Base-by-base conservation (phyloP, 2,888 invertebrate species). In the Stenichneumon culpator region DNA sequence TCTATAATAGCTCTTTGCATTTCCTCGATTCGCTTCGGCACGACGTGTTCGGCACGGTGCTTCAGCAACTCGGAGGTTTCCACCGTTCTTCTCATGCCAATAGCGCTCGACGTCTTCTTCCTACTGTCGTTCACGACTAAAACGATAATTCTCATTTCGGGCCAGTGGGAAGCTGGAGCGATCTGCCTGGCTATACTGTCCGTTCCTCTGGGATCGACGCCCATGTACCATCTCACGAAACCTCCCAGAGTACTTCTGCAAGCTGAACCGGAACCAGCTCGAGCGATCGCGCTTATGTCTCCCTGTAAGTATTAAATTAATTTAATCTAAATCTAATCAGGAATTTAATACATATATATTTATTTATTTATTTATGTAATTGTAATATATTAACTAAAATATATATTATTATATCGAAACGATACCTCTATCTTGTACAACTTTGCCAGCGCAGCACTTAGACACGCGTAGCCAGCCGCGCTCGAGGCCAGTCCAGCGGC, bases 401-500 rank as follows among this genome's bases (percentile, higher is more conserved):
- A 25, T 39, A 32, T 16, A 14, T 36, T 52, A 28, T 28, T 32
- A 32, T 32, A 7, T 32, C 32, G 7, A 2, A 3, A 0, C 22
- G 6, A 19, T 88, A 96, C 96, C 95, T 90, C 94, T 0, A 98
- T 94, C 86, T 96, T 96, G 92, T 97, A 98, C 0, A 98, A 94
- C 88, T 96, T 95, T 0, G 98, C 97, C 79, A 99, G 94, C 0
- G 98, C 96, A 67, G 88, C 82, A 60, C 91, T 91, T 4, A 99
- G 94, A 93, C 99, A 99, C 2, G 99, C 99, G 94, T 99, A 99
- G 3, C 99, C 99, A 57, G 99, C 99, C 36, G 99, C 99, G 81
- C 99, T 99, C 0, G 99, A 99, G 0, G 99, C 99, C 69, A 99
- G 95, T 0, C 99, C 99, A 79, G 99, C 99, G 3, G 99, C 99